Base-by-base conservation (phyloP, 2,113 vertebrate genomes). In the Rattus rattus region DNA sequence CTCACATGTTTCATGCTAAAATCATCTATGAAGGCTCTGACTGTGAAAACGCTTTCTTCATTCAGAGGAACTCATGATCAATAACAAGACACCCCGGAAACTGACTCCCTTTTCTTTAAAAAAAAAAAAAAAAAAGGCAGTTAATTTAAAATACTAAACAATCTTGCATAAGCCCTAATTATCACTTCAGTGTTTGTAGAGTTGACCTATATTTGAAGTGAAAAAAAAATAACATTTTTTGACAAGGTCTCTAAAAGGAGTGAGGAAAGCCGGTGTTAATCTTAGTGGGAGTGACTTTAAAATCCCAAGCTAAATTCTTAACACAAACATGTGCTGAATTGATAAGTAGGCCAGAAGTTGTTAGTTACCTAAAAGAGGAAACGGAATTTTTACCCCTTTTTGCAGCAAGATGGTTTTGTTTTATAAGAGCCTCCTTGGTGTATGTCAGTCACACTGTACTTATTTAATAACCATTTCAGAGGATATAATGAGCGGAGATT, bases 201-300 rank as follows among this genome's bases (percentile, higher is more conserved):
- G 56, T 56, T 79, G 85, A 83, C 86, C 95, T 97, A 94, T 83
- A 96, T 95, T 96, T 97, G 89, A 97, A 61, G 86, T 63, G 69
- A 1, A 92, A 96, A 65, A 39, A 91, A 95, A 94, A 95, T 75
- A 95, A 91, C 85, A 77, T 67, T 86, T 43, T 96, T 96, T 96
- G 90, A 98, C 94, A 97, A 91, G 92, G 81, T 97, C 96, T 96
- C 88, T 92, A 69, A 70, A 91, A 97, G 72, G 89, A 97, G 43
- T 94, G 76, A 94, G 94, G 96, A 95, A 97, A 98, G 86, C 92
- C 95, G 96, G 92, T 96, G 94, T 95, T 97, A 97, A 95, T 96
- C 95, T 97, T 95, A 94, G 90, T 36, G 52, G 72, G 90, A 92
- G 39, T 92, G 92, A 97, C 88, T 97, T 95, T 73, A 94, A 95